A percentile compares a stretch with the other conserved stretches of the same genome.
Conservation (phyloP, 2,888 invertebrate genomes). For the Heteropelma amictum region DNA sequence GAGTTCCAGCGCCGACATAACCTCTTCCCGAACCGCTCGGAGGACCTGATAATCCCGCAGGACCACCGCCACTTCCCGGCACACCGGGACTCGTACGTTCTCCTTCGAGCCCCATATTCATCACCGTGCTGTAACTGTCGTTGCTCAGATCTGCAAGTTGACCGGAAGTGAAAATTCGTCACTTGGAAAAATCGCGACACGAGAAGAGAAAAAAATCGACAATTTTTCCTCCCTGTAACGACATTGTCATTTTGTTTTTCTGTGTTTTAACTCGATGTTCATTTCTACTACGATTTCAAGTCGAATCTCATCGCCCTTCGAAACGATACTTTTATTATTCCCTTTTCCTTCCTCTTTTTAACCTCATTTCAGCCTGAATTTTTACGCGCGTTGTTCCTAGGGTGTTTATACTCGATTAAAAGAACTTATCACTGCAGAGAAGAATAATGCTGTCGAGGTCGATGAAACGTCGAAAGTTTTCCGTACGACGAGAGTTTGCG, state of each 20-base stretch:
- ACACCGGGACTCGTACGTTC: slow-evolving; percentile 88
- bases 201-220: background rate
- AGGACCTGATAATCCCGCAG: slow-evolving; percentile 62
- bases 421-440: slow-evolving; percentile 35
- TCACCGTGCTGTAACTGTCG: slow-evolving; percentile 92
- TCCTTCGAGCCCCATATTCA: slow-evolving; percentile 89
- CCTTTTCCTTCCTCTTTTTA: background rate
- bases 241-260: background rate
- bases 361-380: background rate
- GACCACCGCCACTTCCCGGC: slow-evolving; percentile 79
- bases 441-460: slow-evolving; percentile 11
- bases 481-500: slow-evolving; percentile 59
- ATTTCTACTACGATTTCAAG: background rate
- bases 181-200: too few species aligned
- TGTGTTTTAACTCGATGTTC: background rate
- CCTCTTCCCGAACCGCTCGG: slow-evolving; percentile 79
- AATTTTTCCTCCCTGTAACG: background rate
- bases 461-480: slow-evolving; percentile 49
- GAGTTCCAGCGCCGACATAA: slow-evolving; percentile 85
- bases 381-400: too few species aligned
- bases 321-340: background rate
- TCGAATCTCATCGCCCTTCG: background rate
- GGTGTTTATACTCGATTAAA: background rate
- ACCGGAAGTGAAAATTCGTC: too few species aligned
- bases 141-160: slow-evolving; percentile 90